Conservation (phyloP, 2,797 vertebrate genomes). For the Dryobates pubescens region DNA sequence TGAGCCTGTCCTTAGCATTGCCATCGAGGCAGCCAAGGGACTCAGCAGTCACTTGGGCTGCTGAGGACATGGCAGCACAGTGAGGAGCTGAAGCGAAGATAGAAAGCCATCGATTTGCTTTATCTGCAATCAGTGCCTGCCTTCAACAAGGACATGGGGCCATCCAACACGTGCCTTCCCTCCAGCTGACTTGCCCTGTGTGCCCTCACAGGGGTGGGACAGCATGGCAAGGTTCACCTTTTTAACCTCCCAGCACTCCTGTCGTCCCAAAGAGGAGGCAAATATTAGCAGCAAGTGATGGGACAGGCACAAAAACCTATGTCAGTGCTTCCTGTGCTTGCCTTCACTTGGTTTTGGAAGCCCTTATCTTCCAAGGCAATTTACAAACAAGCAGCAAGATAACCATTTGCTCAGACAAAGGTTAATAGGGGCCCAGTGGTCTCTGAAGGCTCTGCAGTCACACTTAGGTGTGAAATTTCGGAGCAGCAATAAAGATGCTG, state of each 20-base stretch:
- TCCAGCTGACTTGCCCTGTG: not conserved
- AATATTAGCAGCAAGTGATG: not conserved
- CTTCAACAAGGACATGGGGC: conserved; percentile 2
- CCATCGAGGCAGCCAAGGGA: not conserved
- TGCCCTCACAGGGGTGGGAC: not conserved
- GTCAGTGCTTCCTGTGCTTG: not conserved
- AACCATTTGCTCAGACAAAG: conserved; percentile 54
- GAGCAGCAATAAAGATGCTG: conserved; percentile 29
- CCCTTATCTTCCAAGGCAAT: conserved; percentile 45
- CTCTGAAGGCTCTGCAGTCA: conserved; percentile 37
- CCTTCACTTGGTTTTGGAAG: conserved; percentile 22
- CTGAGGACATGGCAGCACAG: not conserved
- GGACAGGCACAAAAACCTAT: not conserved
- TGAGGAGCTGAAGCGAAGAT: conserved; percentile 7
- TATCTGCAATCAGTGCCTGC: conserved; percentile 6
- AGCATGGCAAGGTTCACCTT: not conserved
- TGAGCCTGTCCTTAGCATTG: not conserved
- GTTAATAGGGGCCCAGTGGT: conserved; percentile 48
- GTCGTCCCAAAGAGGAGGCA: not conserved
- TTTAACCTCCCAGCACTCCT: not conserved
- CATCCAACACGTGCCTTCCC: fast-evolving
- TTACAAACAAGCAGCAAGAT: conserved; percentile 33
- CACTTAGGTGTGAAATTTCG: conserved; percentile 37
- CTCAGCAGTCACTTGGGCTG: conserved; percentile 13
- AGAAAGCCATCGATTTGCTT: conserved; percentile 41